phyloP scores from a whole-genome alignment of 64 coral and sea anemone species.

The Stichodactyla helianthus region DNA sequence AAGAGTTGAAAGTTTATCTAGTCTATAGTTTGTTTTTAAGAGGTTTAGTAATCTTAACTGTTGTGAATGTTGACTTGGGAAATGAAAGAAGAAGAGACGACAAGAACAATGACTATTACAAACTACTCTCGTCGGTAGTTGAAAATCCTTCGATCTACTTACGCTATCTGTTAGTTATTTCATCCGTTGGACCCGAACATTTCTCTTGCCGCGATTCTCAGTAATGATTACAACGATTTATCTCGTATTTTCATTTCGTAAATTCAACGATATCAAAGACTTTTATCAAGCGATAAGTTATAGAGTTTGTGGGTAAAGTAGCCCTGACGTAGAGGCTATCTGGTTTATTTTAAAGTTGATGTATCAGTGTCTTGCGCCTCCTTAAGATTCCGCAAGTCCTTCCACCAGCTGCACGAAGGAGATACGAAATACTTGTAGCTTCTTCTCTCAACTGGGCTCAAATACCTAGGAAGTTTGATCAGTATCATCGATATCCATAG shows the following conservation, averaged over 20 bases:
- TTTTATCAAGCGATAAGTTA: not conserved
- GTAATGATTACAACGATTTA: not conserved
- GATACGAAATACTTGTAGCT: not conserved
- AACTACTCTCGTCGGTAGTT: too few relatives aligned
- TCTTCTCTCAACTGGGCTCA: not conserved
- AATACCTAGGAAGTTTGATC: not conserved
- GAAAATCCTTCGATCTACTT: too few relatives aligned
- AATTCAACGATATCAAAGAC: not conserved
- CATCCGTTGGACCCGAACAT: not conserved
- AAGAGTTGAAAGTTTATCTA: not conserved
- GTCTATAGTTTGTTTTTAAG: not conserved
- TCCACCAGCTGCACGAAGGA: not conserved
- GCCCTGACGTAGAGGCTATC: not conserved
- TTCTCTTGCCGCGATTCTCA: not conserved
- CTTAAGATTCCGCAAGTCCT: not conserved
- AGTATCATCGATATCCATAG: not conserved
- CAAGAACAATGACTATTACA: not conserved
- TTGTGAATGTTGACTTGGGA: not conserved
- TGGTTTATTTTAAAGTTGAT: not conserved
- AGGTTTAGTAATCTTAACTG: not conserved
- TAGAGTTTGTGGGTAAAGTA: not conserved
- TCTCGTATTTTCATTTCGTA: not conserved
- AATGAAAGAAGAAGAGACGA: not conserved
- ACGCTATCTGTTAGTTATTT: too few relatives aligned
- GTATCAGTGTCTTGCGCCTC: not conserved